Percentiles rank a stretch among this genome's conserved stretches.
phyloP scores from a whole-genome alignment of 2,113 vertebrate species.

The Malurus melanocephalus region DNA sequence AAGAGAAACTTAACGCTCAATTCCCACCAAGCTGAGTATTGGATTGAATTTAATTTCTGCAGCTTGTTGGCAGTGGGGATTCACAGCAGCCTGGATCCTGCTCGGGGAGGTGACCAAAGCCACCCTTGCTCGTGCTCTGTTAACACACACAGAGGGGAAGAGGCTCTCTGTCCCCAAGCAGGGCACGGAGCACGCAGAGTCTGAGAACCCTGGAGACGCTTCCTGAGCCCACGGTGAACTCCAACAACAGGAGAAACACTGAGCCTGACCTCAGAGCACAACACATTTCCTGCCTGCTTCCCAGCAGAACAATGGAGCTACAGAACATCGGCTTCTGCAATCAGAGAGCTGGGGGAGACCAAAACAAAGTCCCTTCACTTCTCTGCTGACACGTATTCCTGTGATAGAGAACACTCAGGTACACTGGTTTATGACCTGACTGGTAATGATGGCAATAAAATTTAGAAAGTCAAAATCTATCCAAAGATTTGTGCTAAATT shows the following conservation, averaged over 20 bases:
- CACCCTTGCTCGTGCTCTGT: background rate
- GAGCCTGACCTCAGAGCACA: background rate
- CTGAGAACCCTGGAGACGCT: background rate
- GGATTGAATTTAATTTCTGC: background rate
- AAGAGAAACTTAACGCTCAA: background rate
- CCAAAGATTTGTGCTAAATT: background rate
- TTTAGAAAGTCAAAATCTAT: background rate
- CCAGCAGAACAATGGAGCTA: constrained; percentile 2
- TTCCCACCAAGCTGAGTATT: background rate
- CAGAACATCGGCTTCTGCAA: background rate
- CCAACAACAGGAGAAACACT: background rate
- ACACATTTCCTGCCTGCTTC: background rate
- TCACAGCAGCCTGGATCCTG: accelerated
- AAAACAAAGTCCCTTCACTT: background rate
- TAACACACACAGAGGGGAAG: background rate
- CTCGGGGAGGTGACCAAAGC: background rate
- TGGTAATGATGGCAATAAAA: background rate
- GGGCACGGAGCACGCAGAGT: background rate
- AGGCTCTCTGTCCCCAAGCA: background rate
- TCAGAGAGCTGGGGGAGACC: background rate
- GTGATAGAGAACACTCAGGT: background rate
- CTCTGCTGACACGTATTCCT: background rate
- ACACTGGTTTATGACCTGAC: background rate
- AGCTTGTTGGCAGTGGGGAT: background rate
- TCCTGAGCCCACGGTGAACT: background rate